Conservation (phyloP, 2,888 invertebrate genomes). For the Limnephilus lunatus region DNA sequence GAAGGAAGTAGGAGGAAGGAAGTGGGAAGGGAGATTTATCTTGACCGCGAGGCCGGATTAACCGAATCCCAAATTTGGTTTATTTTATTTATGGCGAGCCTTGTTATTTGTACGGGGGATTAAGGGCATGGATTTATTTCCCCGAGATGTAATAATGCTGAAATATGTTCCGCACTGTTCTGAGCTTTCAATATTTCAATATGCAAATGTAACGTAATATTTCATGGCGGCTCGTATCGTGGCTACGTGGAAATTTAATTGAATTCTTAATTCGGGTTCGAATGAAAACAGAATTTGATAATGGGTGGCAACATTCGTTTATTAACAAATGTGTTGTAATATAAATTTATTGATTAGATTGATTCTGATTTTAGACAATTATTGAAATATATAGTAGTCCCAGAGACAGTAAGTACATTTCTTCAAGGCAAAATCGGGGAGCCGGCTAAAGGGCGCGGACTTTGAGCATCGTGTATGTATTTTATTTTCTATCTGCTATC, state of each 20-base stretch:
- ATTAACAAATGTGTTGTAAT: not conserved
- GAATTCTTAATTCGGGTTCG: not conserved
- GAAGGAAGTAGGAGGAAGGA: constrained; percentile 6
- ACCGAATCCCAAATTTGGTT: constrained; percentile 63
- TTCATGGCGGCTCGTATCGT: not conserved
- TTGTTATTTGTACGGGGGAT: constrained; percentile 62
- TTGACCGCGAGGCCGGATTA: constrained; percentile 60
- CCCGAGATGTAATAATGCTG: constrained; percentile 59
- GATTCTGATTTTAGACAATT: not conserved
- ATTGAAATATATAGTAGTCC: not conserved
- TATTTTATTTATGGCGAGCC: constrained; percentile 64
- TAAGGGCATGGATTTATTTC: constrained; percentile 53
- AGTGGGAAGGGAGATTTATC: constrained; percentile 58
- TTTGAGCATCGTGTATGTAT: too few relatives aligned
- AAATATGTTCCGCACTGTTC: constrained; percentile 46
- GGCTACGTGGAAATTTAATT: constrained; percentile 4
- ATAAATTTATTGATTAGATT: not conserved
- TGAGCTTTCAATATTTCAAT: constrained; percentile 33
- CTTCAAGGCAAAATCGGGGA: too few relatives aligned
- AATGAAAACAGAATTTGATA: not conserved
- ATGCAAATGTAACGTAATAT: constrained; percentile 17
- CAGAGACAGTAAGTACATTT: too few relatives aligned
- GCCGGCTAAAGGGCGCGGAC: too few relatives aligned
- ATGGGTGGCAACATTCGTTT: not conserved
- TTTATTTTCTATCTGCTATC: too few relatives aligned